Conservation (phyloP, 2,797 vertebrate genomes). For the Jordanella pulchra region DNA sequence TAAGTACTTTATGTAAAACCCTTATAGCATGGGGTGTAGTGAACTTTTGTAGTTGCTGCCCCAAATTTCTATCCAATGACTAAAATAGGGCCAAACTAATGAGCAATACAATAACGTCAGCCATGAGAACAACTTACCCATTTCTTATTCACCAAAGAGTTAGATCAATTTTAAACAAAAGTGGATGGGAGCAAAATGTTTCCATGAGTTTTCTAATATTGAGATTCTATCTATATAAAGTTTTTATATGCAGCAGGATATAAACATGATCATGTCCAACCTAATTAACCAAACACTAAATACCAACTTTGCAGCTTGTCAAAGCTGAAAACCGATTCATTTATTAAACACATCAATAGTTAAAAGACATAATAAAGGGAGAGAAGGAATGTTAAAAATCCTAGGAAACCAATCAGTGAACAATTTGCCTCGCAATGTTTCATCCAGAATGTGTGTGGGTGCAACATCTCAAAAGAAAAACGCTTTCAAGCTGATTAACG, state of each 20-base stretch:
- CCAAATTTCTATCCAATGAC: too few species aligned
- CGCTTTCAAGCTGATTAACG: neutral
- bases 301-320: neutral
- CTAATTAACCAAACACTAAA: neutral
- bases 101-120: too few species aligned
- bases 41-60: too few species aligned
- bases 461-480: neutral
- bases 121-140: neutral
- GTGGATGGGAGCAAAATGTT: too few species aligned
- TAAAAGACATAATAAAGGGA: neutral
- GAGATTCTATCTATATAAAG: neutral
- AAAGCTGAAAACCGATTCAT: neutral
- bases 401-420: neutral
- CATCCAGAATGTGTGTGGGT: neutral
- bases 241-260: neutral
- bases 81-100: too few species aligned
- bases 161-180: too few species aligned
- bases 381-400: neutral
- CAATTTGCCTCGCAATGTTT: neutral
- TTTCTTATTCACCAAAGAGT: too few species aligned
- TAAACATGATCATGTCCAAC: neutral
- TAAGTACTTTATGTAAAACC: too few species aligned
- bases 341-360: neutral
- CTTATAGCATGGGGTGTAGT: too few species aligned
- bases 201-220: too few species aligned